A percentile compares a stretch with the other conserved stretches of the same genome.
Evolutionary conservation across 2,113 vertebrate genomes (phyloP).

Genomic region (Nerophis ophidion): DNA sequence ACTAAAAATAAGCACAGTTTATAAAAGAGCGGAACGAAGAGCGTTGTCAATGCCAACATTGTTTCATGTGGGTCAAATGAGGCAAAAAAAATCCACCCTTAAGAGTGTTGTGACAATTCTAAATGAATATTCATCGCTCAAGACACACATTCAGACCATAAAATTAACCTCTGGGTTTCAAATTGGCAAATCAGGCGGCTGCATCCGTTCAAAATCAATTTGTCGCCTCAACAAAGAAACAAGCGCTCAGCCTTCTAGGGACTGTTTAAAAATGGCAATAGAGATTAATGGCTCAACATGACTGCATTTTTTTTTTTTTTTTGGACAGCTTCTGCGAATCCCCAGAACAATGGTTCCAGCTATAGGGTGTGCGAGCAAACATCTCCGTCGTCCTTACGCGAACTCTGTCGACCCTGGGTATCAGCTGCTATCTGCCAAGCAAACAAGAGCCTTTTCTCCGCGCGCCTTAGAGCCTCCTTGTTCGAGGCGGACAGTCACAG

Average conservation of each 20-base stretch:
- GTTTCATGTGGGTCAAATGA: not conserved
- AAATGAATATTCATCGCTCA: not conserved
- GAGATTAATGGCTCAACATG: slow-evolving; percentile 20
- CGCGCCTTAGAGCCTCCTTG: slow-evolving; percentile 23
- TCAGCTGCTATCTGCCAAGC: slow-evolving; percentile 49
- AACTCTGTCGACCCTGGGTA: slow-evolving; percentile 40
- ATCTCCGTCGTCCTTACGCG: slow-evolving; percentile 28
- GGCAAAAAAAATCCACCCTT: not conserved
- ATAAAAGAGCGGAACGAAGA: not conserved
- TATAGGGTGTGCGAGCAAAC: slow-evolving; percentile 18
- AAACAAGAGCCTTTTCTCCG: slow-evolving; percentile 50
- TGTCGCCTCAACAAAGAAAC: not conserved
- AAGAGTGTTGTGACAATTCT: not conserved
- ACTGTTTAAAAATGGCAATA: slow-evolving; percentile 12
- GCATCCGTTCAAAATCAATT: not conserved
- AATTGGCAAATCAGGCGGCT: not conserved
- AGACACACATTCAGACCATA: slow-evolving; percentile 3
- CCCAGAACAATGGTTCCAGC: slow-evolving; percentile 11
- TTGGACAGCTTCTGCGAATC: slow-evolving; percentile 32
- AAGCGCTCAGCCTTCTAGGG: not conserved
- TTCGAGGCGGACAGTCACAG: slow-evolving; percentile 29
- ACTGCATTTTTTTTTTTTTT: slow-evolving; percentile 34
- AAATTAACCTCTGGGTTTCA: slow-evolving; percentile 3
- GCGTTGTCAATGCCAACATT: not conserved
- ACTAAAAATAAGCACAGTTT: not conserved